Percentiles rank a stretch among this genome's conserved stretches.
These are phyloP conservation scores for Sporophila hypoxantha DNA, from an alignment of 2,113 vertebrate species.

Conservation along the genomic window DNA sequence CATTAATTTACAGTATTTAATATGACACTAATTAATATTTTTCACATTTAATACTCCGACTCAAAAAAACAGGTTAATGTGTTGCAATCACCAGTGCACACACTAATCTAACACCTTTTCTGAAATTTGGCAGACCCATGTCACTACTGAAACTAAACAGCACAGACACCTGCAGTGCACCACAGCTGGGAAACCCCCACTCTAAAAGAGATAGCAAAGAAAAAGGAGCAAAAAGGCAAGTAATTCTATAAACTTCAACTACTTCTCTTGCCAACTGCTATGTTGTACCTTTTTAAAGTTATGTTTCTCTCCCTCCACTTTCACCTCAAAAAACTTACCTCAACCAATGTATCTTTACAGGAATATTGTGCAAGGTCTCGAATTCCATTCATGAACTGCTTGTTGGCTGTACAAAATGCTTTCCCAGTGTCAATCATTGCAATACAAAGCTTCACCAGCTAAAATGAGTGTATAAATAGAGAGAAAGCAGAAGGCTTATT, in stretches of 20 bases:
- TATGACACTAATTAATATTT: neutral
- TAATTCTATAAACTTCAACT: neutral
- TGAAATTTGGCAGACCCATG: neutral
- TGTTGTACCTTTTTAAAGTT: neutral
- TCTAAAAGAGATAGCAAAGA: neutral
- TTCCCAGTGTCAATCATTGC: constrained; percentile 97
- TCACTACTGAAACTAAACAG: neutral
- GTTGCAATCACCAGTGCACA: neutral
- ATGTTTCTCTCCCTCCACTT: neutral
- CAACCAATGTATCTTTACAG: constrained; percentile 86
- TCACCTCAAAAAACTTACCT: constrained; percentile 74
- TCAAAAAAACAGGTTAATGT: neutral
- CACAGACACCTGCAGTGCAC: neutral
- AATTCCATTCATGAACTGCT: constrained; percentile 93
- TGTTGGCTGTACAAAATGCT: constrained; percentile 93
- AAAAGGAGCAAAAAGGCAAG: neutral
- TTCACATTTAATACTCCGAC: neutral
- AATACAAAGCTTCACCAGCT: constrained; percentile 97
- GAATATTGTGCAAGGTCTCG: constrained; percentile 93
- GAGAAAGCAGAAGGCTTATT: neutral
- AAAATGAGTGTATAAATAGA: neutral
- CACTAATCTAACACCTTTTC: neutral
- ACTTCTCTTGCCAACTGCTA: neutral
- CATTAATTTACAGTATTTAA: neutral
- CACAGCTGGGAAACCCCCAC: neutral